These are phyloP conservation scores for Toxonevra muliebris DNA, from an alignment of 2,888 invertebrate species.

Conservation along the genomic window DNA sequence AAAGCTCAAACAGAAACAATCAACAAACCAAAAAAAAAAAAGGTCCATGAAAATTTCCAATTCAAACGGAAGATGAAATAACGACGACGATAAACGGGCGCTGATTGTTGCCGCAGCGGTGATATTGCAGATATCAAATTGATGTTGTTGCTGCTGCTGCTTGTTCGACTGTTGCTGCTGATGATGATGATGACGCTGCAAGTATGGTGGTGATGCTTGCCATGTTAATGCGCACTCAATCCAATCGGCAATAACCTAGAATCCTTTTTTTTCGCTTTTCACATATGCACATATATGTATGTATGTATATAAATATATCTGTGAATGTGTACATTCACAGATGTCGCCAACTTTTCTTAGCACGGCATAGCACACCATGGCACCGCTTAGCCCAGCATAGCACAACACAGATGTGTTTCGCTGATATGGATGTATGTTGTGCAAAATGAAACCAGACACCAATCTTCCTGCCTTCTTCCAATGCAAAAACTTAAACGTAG, in stretches of 20 bases:
- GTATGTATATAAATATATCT: neutral
- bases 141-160: conserved; percentile 3
- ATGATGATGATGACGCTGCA: neutral
- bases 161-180: neutral
- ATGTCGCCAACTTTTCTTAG: conserved; percentile 6
- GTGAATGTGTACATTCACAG: conserved; percentile 14
- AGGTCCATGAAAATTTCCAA: too few species aligned
- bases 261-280: too few species aligned
- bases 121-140: too few species aligned
- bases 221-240: conserved; percentile 30
- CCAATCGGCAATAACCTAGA: too few species aligned
- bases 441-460: conserved; percentile 19
- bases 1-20: too few species aligned
- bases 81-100: conserved; percentile 28
- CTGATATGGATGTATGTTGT: conserved; percentile 6
- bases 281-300: neutral
- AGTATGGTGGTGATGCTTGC: conserved; percentile 11
- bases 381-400: neutral
- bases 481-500: conserved; percentile 11
- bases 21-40: neutral
- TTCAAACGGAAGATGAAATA: conserved; percentile 25
- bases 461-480: neutral
- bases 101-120: conserved; percentile 19
- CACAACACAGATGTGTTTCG: conserved; percentile 14
- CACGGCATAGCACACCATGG: neutral